These are phyloP conservation scores for Chionodraco myersi DNA, from an alignment of 2,113 vertebrate species.

Conservation along the genomic window DNA sequence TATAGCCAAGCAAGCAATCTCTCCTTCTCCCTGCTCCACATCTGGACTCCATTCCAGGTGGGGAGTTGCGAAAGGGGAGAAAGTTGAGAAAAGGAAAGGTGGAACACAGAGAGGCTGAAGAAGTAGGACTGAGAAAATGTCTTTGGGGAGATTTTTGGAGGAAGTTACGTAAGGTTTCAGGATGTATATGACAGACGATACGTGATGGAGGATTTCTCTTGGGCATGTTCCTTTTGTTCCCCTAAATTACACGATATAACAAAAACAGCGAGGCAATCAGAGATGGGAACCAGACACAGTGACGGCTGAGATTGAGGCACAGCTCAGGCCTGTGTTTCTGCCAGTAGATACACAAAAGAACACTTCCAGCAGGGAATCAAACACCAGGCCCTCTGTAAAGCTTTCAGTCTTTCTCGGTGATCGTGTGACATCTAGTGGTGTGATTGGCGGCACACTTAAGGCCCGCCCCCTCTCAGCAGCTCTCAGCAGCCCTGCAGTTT, in stretches of 20 bases:
- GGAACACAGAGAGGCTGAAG: conserved; percentile 30
- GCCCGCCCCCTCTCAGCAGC: neutral
- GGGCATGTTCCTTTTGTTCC: conserved; percentile 1
- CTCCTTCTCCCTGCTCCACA: conserved; percentile 78
- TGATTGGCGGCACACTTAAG: neutral
- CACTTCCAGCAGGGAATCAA: conserved; percentile 38
- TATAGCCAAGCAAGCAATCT: conserved; percentile 78
- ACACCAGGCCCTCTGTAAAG: neutral
- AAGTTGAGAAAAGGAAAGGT: conserved; percentile 41
- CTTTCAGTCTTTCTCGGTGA: conserved; percentile 3
- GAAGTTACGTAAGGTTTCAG: conserved; percentile 43
- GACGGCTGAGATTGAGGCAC: conserved; percentile 38
- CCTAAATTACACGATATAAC: conserved; percentile 10
- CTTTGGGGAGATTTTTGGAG: conserved; percentile 28
- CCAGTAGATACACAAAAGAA: conserved; percentile 61
- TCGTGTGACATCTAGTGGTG: conserved; percentile 70
- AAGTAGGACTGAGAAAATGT: conserved; percentile 49
- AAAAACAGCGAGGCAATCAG: conserved; percentile 18
- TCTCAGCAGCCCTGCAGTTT: neutral
- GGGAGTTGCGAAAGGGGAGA: conserved; percentile 66
- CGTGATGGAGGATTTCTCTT: neutral
- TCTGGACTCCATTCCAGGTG: conserved; percentile 88
- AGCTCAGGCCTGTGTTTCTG: conserved; percentile 29
- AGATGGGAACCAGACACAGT: conserved; percentile 21
- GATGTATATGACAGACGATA: conserved; percentile 14